Evolutionary conservation across 2,797 vertebrate species (phyloP), one percentile per base, ranked within the genome.

Genomic region (Micrastur ruficollis): DNA sequence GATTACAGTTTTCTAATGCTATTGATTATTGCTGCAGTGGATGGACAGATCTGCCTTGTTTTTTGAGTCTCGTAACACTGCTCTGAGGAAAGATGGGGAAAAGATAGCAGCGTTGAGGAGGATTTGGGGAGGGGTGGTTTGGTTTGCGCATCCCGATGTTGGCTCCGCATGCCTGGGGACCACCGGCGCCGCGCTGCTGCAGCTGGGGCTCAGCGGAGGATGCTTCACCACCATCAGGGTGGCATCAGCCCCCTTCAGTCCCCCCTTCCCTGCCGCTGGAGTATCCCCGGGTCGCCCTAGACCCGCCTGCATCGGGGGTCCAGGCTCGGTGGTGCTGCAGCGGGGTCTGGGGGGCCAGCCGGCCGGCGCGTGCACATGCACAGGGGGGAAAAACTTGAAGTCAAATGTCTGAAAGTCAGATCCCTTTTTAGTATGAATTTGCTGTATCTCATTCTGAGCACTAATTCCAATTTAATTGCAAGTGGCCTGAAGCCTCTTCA

Each of bases 381-480:
- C 26, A 61, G 71, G 58, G 49, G 80, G 80, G 84, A 75, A 96
- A 97, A 98, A 97, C 97, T 97, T 93, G 95, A 98, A 98, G 98
- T 98, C 98, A 98, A 98, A 98, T 98, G 98, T 98, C 98, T 98
- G 98, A 98, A 98, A 98, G 98, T 99, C 98, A 98, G 98, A 98
- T 98, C 98, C 98, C 98, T 98, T 98, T 98, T 98, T 98, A 98
- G 98, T 98, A 98, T 98, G 98, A 98, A 98, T 98, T 98, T 98
- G 98, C 98, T 98, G 98, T 98, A 98, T 98, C 98, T 98, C 98
- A 98, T 98, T 98, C 98, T 94, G 98, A 98, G 98, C 98, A 99
- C 99, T 99, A 99, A 99, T 99, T 99, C 99, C 99, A 99, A 99
- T 99, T 99, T 99, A 99, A 99, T 99, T 99, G 99, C 99, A 99